These are phyloP conservation scores for Microctenopoma stevenorrisi DNA, from an alignment of 2,797 vertebrate genomes.

Conservation along the genomic window DNA sequence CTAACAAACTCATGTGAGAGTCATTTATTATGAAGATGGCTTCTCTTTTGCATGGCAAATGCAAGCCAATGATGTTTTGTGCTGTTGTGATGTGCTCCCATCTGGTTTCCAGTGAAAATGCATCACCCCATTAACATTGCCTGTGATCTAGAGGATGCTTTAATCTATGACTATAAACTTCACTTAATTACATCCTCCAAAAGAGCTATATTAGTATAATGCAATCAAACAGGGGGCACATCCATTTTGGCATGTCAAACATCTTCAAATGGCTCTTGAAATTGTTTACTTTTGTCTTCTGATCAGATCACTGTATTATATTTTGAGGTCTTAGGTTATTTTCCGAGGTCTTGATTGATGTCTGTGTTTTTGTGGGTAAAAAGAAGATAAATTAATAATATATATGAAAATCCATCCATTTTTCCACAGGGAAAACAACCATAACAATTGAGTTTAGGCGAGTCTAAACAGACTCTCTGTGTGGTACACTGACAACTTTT, in stretches of 20 bases:
- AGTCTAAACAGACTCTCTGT: slow-evolving; percentile 68
- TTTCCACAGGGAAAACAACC: slow-evolving; percentile 47
- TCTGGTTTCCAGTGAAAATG: slow-evolving; percentile 86
- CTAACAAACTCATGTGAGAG: slow-evolving; percentile 40
- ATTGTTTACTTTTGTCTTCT: slow-evolving; percentile 69
- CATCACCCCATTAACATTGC: slow-evolving; percentile 86
- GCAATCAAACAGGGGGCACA: slow-evolving; percentile 80
- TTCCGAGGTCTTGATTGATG: slow-evolving; percentile 48
- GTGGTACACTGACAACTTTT: slow-evolving; percentile 69
- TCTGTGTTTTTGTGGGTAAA: slow-evolving; percentile 41
- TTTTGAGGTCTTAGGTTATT: slow-evolving; percentile 39
- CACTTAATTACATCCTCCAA: slow-evolving; percentile 86
- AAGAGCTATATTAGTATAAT: slow-evolving; percentile 82
- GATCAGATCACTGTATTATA: slow-evolving; percentile 67
- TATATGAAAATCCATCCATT: slow-evolving; percentile 33
- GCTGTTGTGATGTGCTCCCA: slow-evolving; percentile 80
- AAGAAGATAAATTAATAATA: slow-evolving; percentile 51
- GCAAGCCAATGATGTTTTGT: slow-evolving; percentile 68
- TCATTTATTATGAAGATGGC: slow-evolving; percentile 58
- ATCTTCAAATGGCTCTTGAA: slow-evolving; percentile 69
- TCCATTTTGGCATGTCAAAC: slow-evolving; percentile 76
- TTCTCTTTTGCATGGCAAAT: slow-evolving; percentile 59
- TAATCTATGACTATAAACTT: slow-evolving; percentile 89
- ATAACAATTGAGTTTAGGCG: slow-evolving; percentile 53
- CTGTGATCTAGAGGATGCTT: slow-evolving; percentile 87